Conservation (phyloP, 2,888 invertebrate genomes). For the Pandemis cinnamomeana region DNA sequence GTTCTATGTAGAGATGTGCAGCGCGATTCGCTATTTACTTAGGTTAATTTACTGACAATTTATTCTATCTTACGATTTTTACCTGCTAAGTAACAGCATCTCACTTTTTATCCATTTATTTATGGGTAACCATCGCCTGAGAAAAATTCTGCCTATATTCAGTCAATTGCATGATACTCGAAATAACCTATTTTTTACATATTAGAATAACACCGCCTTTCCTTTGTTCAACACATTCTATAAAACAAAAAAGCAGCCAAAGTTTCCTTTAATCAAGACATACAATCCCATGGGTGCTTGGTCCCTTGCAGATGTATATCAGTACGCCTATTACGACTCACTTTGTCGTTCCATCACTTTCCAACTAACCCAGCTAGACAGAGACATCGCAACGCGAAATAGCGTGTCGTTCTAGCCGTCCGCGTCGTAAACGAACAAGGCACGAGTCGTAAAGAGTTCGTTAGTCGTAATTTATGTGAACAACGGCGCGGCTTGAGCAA, state of each 20-base stretch:
- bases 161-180: too few relatives aligned
- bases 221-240: neutral
- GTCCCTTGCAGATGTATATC: neutral
- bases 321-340: neutral
- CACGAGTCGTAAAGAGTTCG: conserved; percentile 67
- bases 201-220: neutral
- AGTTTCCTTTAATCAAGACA: neutral
- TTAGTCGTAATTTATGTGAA: conserved; percentile 68
- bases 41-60: too few relatives aligned
- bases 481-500: conserved; percentile 66
- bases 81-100: too few relatives aligned
- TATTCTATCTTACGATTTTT: too few relatives aligned
- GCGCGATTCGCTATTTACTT: too few relatives aligned
- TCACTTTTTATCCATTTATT: too few relatives aligned
- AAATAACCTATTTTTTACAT: neutral
- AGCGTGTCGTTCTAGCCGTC: neutral
- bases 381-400: neutral
- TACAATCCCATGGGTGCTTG: neutral
- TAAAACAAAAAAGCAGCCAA: neutral
- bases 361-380: neutral
- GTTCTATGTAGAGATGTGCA: too few relatives aligned
- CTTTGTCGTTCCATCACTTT: neutral
- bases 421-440: conserved; percentile 24
- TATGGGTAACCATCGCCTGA: too few relatives aligned
- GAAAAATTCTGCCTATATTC: too few relatives aligned